These are phyloP conservation scores for Parochlus steinenii DNA, from an alignment of 2,888 invertebrate genomes.

Conservation along the genomic window DNA sequence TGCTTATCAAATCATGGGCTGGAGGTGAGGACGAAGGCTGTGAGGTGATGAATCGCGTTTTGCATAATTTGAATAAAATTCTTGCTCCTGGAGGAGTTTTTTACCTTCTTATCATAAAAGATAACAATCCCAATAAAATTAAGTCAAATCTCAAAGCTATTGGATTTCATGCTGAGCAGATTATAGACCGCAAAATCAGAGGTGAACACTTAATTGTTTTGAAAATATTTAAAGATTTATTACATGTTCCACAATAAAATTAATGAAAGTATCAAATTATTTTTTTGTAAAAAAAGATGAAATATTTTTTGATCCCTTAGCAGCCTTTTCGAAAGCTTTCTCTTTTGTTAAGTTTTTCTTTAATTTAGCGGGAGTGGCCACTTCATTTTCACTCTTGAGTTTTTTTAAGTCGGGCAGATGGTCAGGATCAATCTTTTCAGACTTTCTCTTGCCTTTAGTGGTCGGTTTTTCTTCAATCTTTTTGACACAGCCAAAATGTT, in stretches of 20 bases:
- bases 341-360: constrained; percentile 47
- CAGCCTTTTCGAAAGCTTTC: constrained; percentile 58
- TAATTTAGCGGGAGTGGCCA: constrained; percentile 22
- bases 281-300: constrained; percentile 59
- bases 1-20: constrained; percentile 42
- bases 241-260: constrained; percentile 3
- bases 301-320: constrained; percentile 62
- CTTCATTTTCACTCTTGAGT: constrained; percentile 24
- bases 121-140: constrained; percentile 70
- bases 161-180: constrained; percentile 40
- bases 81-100: constrained; percentile 62
- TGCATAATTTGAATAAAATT: constrained; percentile 49
- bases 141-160: constrained; percentile 36
- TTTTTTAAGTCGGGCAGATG: constrained; percentile 24
- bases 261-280: constrained; percentile 1
- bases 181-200: constrained; percentile 60
- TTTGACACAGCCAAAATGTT: constrained; percentile 46
- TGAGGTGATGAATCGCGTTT: constrained; percentile 57
- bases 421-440: constrained; percentile 24
- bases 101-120: constrained; percentile 75
- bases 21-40: constrained; percentile 60
- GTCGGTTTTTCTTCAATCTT: constrained; percentile 29
- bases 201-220: constrained; percentile 77
- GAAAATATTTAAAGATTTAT: constrained; percentile 36
- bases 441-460: constrained; percentile 33